Base-by-base conservation (phyloP, 2,113 vertebrate species). In the Monopterus albus region DNA sequence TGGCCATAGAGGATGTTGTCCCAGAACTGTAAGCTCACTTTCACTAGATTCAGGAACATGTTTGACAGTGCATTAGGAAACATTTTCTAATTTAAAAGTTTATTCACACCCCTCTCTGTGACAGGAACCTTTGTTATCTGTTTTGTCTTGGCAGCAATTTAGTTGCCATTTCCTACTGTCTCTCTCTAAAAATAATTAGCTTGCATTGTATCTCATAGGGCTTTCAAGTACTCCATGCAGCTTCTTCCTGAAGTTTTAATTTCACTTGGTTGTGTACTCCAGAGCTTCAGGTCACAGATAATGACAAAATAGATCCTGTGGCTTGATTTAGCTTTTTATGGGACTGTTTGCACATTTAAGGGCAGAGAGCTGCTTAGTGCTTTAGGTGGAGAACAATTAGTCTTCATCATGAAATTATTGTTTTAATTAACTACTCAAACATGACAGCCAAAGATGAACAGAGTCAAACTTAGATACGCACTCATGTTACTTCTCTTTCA, bases 181-280 rank as follows among this genome's bases (percentile, higher is more conserved):
- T 40, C 51, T 42, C n/a, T 42, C 39, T 9, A 55, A 71, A 63
- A 62, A 79, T 79, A 87, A 84, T 84, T 84, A 67, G 53, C 49
- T 73, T 17, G 21, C 52, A 35, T 50, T 18, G 28, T 40, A 62
- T 51, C 47, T 47, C 49, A 60, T 65, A 47, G 25, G 35, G 57
- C 42, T 69, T 58, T 50, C 39, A 70, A 56, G 67, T 31, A n/a
- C 47, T 0, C 35, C 3, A 5, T 59, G 42, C 21, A 25, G 65
- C 57, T 39, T 58, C 45, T 64, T 59, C 23, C 51, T 63, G 42
- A 74, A 45, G 38, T 31, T 83, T 69, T 45, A 1, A 75, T 72
- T 72, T 23, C 33, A 21, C 33, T 42, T 2, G 18, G 52, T 50
- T 33, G 8, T 38, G 49, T 29, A 18, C 59, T 72, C 15, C 0